These are phyloP conservation scores for Penaeus chinensis DNA, from an alignment of 1,140 invertebrate species.

Conservation along the genomic window DNA sequence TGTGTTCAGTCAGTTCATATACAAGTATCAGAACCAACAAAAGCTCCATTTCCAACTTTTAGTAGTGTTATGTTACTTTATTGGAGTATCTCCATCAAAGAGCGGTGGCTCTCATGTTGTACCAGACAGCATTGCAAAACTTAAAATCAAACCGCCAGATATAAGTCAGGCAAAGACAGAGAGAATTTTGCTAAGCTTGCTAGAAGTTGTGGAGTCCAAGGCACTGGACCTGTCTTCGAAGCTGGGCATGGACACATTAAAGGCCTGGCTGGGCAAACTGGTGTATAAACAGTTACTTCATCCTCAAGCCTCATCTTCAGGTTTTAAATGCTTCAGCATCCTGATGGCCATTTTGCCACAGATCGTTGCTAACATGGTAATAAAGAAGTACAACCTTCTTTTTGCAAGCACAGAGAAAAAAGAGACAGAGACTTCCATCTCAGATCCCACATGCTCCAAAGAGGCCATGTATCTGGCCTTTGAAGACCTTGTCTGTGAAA, in stretches of 20 bases:
- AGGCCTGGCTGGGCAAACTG: slow-evolving; percentile 16
- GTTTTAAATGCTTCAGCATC: slow-evolving; percentile 20
- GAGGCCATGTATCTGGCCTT: slow-evolving; percentile 23
- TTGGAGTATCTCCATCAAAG: slow-evolving; percentile 18
- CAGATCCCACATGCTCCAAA: background rate
- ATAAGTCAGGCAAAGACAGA: slow-evolving; percentile 18
- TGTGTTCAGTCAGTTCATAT: background rate
- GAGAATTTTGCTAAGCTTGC: slow-evolving; percentile 16
- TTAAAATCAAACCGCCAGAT: background rate
- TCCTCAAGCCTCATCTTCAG: background rate
- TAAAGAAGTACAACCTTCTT: background rate
- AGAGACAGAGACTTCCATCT: no score
- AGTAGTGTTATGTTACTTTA: slow-evolving; percentile 25
- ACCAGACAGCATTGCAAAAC: slow-evolving; percentile 15
- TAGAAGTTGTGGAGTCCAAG: background rate
- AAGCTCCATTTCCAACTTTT: slow-evolving; percentile 23
- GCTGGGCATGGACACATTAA: background rate
- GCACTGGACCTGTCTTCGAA: background rate
- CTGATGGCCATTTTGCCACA: slow-evolving; percentile 16
- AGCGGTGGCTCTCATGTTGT: slow-evolving; percentile 9
- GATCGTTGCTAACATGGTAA: background rate
- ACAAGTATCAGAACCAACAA: background rate
- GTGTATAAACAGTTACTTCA: background rate
- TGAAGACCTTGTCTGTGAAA: slow-evolving; percentile 41
- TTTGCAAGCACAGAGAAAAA: no score